phyloP scores from a whole-genome alignment of 2,888 invertebrate genomes.

The Plebejus argus region DNA sequence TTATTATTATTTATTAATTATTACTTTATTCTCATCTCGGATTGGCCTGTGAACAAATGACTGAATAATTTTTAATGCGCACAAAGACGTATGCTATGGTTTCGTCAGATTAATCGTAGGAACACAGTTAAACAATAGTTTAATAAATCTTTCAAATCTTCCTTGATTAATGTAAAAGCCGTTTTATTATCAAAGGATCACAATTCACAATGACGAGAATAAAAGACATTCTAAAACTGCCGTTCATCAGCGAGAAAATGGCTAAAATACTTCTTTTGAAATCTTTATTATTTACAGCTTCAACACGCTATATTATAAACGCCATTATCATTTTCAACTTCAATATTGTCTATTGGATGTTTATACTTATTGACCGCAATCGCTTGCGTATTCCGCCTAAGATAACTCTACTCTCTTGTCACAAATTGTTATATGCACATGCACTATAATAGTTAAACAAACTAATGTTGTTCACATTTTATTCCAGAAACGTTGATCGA shows the following conservation, averaged over 20 bases:
- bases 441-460: background rate
- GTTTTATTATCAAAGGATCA: background rate
- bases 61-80: background rate
- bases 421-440: too few relatives aligned
- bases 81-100: background rate
- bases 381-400: too few relatives aligned
- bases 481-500: constrained; percentile 92
- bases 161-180: background rate
- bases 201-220: background rate
- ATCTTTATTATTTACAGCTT: too few relatives aligned
- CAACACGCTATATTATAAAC: background rate
- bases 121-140: background rate
- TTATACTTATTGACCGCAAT: too few relatives aligned
- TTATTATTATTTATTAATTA: background rate
- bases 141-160: constrained; percentile 12
- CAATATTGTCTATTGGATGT: background rate
- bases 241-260: too few relatives aligned
- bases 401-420: too few relatives aligned
- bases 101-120: background rate
- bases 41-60: background rate
- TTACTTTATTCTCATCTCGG: background rate
- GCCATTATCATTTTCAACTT: background rate
- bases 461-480: background rate
- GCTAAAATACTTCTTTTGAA: too few relatives aligned
- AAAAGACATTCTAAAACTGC: background rate